Conservation (phyloP, 2,797 vertebrate genomes). For the Tenualosa ilisha region DNA sequence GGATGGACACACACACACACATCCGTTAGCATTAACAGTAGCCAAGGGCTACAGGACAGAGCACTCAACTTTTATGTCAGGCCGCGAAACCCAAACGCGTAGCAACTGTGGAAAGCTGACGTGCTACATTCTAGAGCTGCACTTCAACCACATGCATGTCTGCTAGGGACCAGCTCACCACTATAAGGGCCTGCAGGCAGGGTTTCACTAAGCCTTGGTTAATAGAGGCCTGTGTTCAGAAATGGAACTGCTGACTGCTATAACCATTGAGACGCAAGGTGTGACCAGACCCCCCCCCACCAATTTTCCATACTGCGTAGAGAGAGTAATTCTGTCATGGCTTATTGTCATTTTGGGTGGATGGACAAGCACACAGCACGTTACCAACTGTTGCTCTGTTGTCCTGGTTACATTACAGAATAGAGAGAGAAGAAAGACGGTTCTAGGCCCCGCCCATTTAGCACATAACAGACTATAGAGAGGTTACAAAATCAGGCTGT, state of each 20-base stretch:
- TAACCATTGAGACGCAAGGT: too few species aligned
- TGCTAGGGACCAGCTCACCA: not conserved
- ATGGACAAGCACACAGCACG: too few species aligned
- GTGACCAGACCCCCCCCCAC: too few species aligned
- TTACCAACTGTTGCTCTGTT: too few species aligned
- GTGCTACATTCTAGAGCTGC: not conserved
- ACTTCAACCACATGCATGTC: not conserved
- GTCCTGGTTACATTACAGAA: too few species aligned
- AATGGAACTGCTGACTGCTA: not conserved
- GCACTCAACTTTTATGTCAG: not conserved
- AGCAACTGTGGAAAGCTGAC: not conserved
- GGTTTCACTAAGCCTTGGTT: not conserved
- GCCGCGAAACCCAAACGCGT: not conserved
- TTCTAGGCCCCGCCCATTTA: too few species aligned
- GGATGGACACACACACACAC: not conserved
- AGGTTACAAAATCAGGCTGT: too few species aligned
- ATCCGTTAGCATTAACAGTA: not conserved
- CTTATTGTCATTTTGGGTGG: too few species aligned
- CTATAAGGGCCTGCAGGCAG: not conserved
- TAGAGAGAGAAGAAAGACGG: too few species aligned
- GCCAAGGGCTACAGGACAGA: not conserved
- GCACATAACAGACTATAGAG: too few species aligned
- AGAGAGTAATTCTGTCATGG: too few species aligned
- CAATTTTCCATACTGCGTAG: too few species aligned
- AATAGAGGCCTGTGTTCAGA: not conserved